Evolutionary conservation across 2,888 invertebrate genomes (phyloP).

Genomic region (Anaspis maculata): DNA sequence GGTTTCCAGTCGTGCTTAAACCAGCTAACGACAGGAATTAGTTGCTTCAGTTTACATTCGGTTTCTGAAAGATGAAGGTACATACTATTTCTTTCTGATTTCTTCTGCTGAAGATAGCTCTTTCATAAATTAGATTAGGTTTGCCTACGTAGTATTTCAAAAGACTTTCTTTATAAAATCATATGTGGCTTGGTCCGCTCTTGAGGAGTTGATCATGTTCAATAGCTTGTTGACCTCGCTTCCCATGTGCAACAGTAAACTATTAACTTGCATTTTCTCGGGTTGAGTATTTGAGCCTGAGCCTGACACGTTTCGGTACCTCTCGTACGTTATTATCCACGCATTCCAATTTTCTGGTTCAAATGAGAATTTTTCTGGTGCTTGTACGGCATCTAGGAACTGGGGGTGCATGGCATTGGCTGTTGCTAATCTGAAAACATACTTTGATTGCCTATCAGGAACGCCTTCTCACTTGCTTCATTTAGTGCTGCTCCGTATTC

Average conservation of each 20-base stretch:
- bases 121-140: slow-evolving; percentile 3
- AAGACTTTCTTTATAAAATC: neutral
- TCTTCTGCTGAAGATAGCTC: slow-evolving; percentile 3
- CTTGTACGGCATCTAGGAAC: too few species aligned
- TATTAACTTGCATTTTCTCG: neutral
- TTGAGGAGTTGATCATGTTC: too few species aligned
- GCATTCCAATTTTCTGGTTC: neutral
- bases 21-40: too few species aligned
- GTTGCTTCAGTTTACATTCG: too few species aligned
- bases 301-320: neutral
- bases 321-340: neutral
- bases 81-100: slow-evolving; percentile 2
- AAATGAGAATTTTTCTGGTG: neutral
- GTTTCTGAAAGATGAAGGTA: too few species aligned
- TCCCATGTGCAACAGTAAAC: neutral
- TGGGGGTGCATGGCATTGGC: too few species aligned
- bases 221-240: neutral
- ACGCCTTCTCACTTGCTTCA: too few species aligned
- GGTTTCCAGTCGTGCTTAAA: too few species aligned
- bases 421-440: too few species aligned
- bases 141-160: neutral
- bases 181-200: slow-evolving; percentile 3
- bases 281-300: neutral
- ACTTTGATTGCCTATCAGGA: too few species aligned
- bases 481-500: too few species aligned